Base-by-base conservation (phyloP, 2,888 invertebrate species). In the Lagria hirta region DNA sequence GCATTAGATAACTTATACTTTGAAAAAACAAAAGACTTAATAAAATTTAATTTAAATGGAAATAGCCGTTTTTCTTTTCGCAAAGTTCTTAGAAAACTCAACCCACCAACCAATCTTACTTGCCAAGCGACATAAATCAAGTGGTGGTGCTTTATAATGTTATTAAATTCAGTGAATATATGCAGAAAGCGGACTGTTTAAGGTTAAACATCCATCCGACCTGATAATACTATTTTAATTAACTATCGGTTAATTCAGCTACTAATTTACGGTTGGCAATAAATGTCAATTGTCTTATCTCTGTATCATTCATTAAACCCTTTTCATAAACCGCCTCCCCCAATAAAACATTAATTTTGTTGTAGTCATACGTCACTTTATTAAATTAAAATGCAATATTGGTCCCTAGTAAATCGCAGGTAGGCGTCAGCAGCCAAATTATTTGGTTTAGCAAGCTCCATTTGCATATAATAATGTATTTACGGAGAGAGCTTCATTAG, bases 381-480 rank as follows among this genome's bases (percentile, higher is more conserved):
- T n/a, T n/a, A n/a, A n/a, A n/a, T 22, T 22, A 5, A 22, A 22
- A 22, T 22, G 22, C 22, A 22, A 22, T 22, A 22, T 11, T 18
- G n/a, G n/a, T n/a, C n/a, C n/a, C 17, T 21, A 30, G 22, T 6
- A 6, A 18, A 18, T 18, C 21, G 26, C 27, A 27, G 38, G 26
- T 20, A 42, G 30, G 18, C 29, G 46, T 44, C 46, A 48, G 49
- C 47, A 18, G 45, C n/a, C n/a, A 43, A 50, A 51, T 54, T 55
- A 65, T 63, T 61, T 55, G 58, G 61, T 62, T 61, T 55, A 61
- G 61, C 54, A 55, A 64, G 61, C 60, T 58, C 57, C 63, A 67
- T 68, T 67, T 67, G 64, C 66, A 67, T 68, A 65, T 66, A 66
- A 66, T 68, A 66, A 66, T 62, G 66, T 61, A 64, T 68, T 68